Conservation (phyloP, 2,888 invertebrate genomes). For the Lacanobia wlatinum region DNA sequence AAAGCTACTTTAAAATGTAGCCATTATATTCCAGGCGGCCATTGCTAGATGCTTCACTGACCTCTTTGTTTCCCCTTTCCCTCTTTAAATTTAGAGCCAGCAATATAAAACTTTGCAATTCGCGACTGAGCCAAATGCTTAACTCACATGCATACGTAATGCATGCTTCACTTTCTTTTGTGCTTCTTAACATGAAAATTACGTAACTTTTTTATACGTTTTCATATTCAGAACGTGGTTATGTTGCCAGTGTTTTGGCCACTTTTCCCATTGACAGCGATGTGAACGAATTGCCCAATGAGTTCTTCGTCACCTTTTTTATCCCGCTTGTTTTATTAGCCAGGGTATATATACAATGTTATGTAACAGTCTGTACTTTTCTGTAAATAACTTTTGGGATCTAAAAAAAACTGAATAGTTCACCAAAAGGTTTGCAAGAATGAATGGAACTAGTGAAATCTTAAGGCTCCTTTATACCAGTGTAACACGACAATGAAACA, state of each 20-base stretch:
- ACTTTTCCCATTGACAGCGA: too few relatives aligned
- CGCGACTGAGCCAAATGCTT: constrained; percentile 44
- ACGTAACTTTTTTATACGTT: constrained; percentile 6
- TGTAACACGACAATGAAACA: not conserved
- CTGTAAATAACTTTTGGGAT: too few relatives aligned
- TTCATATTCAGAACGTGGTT: not conserved
- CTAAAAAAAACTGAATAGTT: too few relatives aligned
- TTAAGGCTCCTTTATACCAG: not conserved
- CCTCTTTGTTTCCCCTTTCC: constrained; percentile 42
- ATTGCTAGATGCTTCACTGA: constrained; percentile 40
- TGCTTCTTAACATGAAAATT: constrained; percentile 26
- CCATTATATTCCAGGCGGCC: constrained; percentile 13
- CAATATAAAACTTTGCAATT: constrained; percentile 56
- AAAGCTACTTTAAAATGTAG: not conserved
- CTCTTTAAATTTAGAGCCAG: constrained; percentile 52
- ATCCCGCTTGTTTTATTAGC: too few relatives aligned
- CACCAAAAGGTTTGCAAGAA: too few relatives aligned
- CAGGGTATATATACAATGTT: too few relatives aligned
- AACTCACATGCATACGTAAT: constrained; percentile 28
- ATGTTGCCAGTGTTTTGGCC: too few relatives aligned
- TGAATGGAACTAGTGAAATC: not conserved
- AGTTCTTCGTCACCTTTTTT: too few relatives aligned
- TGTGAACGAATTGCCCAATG: too few relatives aligned
- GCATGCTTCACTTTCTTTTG: constrained; percentile 43
- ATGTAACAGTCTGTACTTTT: too few relatives aligned